phyloP scores from a whole-genome alignment of 2,113 vertebrate species.

The Phalacrocorax pelagicus region DNA sequence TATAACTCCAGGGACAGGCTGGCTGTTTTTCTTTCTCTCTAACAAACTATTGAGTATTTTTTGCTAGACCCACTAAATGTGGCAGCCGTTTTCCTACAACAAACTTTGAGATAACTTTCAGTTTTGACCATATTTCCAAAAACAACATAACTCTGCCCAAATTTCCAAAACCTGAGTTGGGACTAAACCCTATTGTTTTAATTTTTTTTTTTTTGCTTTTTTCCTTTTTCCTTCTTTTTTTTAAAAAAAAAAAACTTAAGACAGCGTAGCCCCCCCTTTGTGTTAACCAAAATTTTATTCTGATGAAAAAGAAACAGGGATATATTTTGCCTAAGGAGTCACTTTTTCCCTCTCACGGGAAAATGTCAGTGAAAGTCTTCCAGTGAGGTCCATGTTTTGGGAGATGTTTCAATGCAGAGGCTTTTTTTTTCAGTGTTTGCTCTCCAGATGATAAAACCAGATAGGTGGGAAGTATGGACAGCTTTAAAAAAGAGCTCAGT shows the following conservation, averaged over 20 bases:
- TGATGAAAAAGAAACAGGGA: background rate
- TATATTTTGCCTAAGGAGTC: background rate
- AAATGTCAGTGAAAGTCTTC: background rate
- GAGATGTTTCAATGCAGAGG: background rate
- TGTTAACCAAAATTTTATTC: background rate
- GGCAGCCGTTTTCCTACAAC: background rate
- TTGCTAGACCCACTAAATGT: background rate
- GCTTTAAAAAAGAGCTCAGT: background rate
- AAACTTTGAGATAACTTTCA: background rate
- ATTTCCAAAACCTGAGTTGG: background rate
- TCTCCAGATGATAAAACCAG: background rate
- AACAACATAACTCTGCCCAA: background rate
- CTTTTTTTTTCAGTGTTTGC: background rate
- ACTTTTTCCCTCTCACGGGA: background rate
- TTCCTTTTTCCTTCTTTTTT: background rate
- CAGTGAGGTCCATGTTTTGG: background rate
- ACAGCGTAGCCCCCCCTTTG: background rate
- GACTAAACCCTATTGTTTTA: background rate
- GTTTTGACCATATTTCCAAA: background rate
- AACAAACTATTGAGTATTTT: background rate
- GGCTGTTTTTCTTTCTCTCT: background rate
- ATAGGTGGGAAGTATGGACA: background rate
- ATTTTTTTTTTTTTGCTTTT: rapidly evolving
- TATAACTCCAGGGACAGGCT: background rate
- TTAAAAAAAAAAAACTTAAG: background rate